phyloP scores from a whole-genome alignment of 2,888 invertebrate species.

The Criorhina ranunculi region DNA sequence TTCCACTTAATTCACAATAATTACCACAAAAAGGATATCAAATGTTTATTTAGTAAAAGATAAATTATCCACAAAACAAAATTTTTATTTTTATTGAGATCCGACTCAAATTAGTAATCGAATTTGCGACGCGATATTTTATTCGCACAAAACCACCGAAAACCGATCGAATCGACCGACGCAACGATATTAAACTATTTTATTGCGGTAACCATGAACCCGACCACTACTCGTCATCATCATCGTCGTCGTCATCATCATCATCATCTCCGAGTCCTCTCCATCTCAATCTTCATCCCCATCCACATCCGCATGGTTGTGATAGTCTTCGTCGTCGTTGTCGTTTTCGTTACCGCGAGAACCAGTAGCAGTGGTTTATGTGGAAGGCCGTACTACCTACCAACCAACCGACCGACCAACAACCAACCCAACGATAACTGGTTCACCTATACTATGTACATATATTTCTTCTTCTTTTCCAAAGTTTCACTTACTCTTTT shows the following conservation, averaged over 20 bases:
- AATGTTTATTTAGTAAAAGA: slow-evolving; percentile 18
- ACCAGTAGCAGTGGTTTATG: slow-evolving; percentile 85
- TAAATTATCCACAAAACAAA: background rate
- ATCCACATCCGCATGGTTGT: slow-evolving; percentile 77
- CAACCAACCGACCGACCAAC: slow-evolving; percentile 77
- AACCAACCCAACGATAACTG: slow-evolving; percentile 77
- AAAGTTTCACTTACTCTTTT: slow-evolving; percentile 32
- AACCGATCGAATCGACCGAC: slow-evolving; percentile 84
- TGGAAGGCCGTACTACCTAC: slow-evolving; percentile 78
- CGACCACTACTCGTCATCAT: slow-evolving; percentile 82
- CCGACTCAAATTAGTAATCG: slow-evolving; percentile 25
- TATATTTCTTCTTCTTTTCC: slow-evolving; percentile 47
- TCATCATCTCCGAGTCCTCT: slow-evolving; percentile 77
- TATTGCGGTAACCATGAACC: slow-evolving; percentile 84
- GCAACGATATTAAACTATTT: slow-evolving; percentile 84
- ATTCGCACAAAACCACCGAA: slow-evolving; percentile 63
- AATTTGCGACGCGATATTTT: slow-evolving; percentile 28
- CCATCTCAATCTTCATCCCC: slow-evolving; percentile 76
- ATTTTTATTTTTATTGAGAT: background rate
- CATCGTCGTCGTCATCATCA: slow-evolving; percentile 77
- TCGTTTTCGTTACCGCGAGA: slow-evolving; percentile 82
- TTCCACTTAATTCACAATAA: slow-evolving; percentile 35
- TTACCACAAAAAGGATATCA: background rate
- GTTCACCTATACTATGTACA: slow-evolving; percentile 74
- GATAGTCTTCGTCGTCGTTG: slow-evolving; percentile 76